These are phyloP conservation scores for Phallusia fumigata DNA, from an alignment of 23 tunicate genomes.

Conservation along the genomic window DNA sequence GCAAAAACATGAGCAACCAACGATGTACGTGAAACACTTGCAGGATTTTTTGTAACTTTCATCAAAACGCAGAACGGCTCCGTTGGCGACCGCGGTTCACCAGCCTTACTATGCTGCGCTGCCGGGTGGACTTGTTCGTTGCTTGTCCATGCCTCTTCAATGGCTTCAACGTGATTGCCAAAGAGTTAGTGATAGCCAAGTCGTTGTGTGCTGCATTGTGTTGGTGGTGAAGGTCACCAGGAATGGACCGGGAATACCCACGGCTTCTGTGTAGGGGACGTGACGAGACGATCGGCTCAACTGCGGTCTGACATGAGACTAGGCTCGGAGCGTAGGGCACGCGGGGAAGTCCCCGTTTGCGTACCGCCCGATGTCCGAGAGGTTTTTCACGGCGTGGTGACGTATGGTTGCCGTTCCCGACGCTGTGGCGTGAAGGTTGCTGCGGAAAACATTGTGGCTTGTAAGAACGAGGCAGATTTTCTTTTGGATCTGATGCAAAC, in stretches of 20 bases:
- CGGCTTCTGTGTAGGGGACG: constrained; percentile 7
- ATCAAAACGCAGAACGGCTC: constrained; percentile 30
- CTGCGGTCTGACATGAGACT: constrained; percentile 23
- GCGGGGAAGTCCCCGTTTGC: constrained; percentile 17
- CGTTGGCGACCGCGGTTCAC: constrained; percentile 22
- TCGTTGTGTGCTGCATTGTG: not conserved
- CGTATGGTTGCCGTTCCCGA: not conserved
- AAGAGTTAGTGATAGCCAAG: constrained; percentile 66
- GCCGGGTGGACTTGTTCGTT: not conserved
- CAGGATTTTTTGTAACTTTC: no score
- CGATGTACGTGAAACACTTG: no score
- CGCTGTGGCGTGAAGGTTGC: not conserved
- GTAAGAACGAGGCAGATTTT: no score
- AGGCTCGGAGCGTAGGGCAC: constrained; percentile 44
- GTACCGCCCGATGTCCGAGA: constrained; percentile 14
- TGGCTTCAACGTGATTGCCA: constrained; percentile 44
- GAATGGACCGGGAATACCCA: constrained; percentile 28
- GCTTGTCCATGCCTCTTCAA: constrained; percentile 4
- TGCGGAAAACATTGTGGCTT: not conserved
- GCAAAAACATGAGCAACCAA: no score
- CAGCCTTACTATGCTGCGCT: constrained; percentile 3
- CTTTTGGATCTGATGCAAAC: no score
- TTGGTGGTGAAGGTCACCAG: constrained; percentile 14
- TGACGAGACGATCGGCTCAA: not conserved
- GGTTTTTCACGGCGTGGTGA: not conserved